Base-by-base conservation (phyloP, 2,797 vertebrate species). In the Malurus leucopterus region DNA sequence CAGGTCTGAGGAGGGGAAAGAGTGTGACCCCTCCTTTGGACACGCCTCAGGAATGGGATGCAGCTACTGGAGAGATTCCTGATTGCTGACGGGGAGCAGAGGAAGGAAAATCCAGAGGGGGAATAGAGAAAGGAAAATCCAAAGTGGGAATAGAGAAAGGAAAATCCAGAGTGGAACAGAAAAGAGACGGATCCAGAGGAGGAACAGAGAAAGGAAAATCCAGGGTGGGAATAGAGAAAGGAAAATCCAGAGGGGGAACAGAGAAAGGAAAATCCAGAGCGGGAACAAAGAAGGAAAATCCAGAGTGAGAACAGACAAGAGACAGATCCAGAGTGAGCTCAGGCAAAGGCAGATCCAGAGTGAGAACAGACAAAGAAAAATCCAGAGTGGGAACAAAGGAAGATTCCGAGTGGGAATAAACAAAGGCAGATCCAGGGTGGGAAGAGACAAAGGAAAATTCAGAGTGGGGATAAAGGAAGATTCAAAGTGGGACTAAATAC, bases 1-100 rank as follows among this genome's bases (percentile, higher is more conserved):
- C 93, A 95, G 91, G 92, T 75, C 80, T 94, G 88, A 88, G 90
- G 93, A 95, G 94, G 94, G 92, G 83, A 92, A 91, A 94, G 94
- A 95, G 84, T 76, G 95, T 55, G 79, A 88, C 59, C 68, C 87
- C 78, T 93, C 82, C 89, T 89, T 90, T 85, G 85, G 55, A 72
- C 78, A 74, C 62, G 0, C 32, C 90, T 86, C 71, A 71, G 83
- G 1, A 0, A 77, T 5, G 43, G 77, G 91, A 93, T 70, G 86
- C 85, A 41, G 86, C 92, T 95, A 95, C 93, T 86, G 91, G 87
- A 91, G 54, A 58, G 78, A 89, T 88, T 86, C 81, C 76, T 69
- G 83, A 84, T 51, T 68, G 80, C 84, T 86, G 30, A 38, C 44
- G 77, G 90, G 84, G 67, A 84, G 80, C 77, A 89, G 86, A 77